Evolutionary conservation across 2,888 invertebrate genomes (phyloP).

Genomic region (Agrochola circellaris): DNA sequence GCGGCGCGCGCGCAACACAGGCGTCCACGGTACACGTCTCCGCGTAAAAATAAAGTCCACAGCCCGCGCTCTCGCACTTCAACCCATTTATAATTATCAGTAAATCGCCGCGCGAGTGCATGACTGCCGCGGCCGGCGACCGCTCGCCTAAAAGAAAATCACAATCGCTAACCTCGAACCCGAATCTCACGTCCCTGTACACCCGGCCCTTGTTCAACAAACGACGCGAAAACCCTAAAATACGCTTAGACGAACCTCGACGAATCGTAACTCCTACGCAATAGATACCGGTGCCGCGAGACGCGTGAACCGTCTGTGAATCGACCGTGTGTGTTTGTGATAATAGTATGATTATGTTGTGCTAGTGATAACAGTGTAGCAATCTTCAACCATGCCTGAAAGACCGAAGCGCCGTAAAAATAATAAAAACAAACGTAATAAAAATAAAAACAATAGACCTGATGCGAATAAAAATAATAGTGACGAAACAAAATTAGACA

Average conservation of each 20-base stretch:
- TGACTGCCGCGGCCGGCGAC: conserved; percentile 86
- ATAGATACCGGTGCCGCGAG: conserved; percentile 79
- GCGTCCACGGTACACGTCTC: conserved; percentile 88
- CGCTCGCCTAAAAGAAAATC: conserved; percentile 85
- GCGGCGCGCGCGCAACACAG: conserved; percentile 85
- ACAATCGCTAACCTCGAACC: conserved; percentile 79
- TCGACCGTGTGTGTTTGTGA: conserved; percentile 80
- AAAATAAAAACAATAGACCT: conserved; percentile 81
- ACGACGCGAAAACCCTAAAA: conserved; percentile 78
- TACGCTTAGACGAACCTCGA: conserved; percentile 73
- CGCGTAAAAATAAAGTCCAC: conserved; percentile 90
- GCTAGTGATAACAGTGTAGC: conserved; percentile 84
- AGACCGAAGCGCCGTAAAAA: conserved; percentile 86
- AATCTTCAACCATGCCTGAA: conserved; percentile 84
- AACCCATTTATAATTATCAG: conserved; percentile 90
- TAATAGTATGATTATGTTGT: conserved; percentile 77
- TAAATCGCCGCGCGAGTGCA: conserved; percentile 89
- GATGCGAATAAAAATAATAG: conserved; percentile 74
- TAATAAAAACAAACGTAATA: conserved; percentile 87
- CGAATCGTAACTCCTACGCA: conserved; percentile 82
- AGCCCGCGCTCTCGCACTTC: conserved; percentile 88
- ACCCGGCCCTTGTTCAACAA: conserved; percentile 79
- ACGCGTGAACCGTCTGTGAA: conserved; percentile 76
- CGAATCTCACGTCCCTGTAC: conserved; percentile 74
- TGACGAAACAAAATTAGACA: conserved; percentile 70